phyloP scores from a whole-genome alignment of 2,797 vertebrate species.

The Lates japonicus region DNA sequence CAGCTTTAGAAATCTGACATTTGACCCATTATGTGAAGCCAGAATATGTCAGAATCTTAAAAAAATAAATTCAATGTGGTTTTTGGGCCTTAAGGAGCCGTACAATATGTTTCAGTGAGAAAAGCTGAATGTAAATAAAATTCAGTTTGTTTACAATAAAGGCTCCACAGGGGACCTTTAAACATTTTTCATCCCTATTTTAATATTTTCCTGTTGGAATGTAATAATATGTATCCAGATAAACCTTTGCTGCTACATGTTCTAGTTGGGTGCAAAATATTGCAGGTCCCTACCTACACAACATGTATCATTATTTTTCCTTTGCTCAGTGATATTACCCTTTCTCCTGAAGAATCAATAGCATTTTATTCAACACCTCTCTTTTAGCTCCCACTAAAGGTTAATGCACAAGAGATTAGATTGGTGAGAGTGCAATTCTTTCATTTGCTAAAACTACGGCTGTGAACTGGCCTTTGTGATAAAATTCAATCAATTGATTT shows the following conservation, averaged over 20 bases:
- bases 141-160: not conserved
- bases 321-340: slow-evolving; percentile 67
- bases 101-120: slow-evolving; percentile 1
- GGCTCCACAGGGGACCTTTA: not conserved
- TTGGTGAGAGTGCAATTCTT: slow-evolving; percentile 62
- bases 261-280: slow-evolving; percentile 13
- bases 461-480: slow-evolving; percentile 58
- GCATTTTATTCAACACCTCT: slow-evolving; percentile 70
- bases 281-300: slow-evolving; percentile 17
- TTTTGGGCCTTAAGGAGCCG: not conserved
- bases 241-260: not conserved
- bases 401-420: slow-evolving; percentile 77
- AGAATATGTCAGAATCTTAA: not conserved
- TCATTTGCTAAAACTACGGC: slow-evolving; percentile 46
- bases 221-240: slow-evolving; percentile 6
- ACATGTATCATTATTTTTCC: slow-evolving; percentile 50
- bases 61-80: not conserved
- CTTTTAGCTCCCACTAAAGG: slow-evolving; percentile 69
- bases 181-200: slow-evolving; percentile 12
- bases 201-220: slow-evolving; percentile 6
- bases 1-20: not conserved
- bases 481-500: slow-evolving; percentile 62
- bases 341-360: slow-evolving; percentile 71
- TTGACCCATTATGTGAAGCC: not conserved
- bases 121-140: not conserved